Evolutionary conservation across 2,797 vertebrate genomes (phyloP).

Genomic region (Chelon labrosus): DNA sequence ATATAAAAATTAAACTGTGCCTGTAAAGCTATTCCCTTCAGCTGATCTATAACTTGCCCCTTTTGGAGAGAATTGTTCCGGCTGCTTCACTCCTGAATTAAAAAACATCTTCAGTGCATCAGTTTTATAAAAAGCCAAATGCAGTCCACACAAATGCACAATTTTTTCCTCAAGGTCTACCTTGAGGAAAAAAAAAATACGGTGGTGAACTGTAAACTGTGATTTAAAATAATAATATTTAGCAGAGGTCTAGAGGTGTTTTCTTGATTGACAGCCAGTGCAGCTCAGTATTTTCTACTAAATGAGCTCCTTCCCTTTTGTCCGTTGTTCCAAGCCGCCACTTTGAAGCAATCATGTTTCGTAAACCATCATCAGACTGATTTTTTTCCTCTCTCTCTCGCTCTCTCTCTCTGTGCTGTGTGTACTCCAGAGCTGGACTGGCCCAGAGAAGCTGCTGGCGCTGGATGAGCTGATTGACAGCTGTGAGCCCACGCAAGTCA

Average conservation of each 20-base stretch:
- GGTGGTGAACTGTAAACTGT: neutral
- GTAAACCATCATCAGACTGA: conserved; percentile 3
- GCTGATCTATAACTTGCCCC: neutral
- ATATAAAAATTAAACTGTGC: neutral
- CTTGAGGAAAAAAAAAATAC: conserved; percentile 9
- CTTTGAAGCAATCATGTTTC: conserved; percentile 13
- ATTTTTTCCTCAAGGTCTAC: too few species aligned
- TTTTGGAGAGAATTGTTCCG: neutral
- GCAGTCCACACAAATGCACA: too few species aligned
- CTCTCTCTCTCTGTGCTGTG: conserved; percentile 41
- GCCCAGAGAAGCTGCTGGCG: conserved; percentile 98
- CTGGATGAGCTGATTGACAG: conserved; percentile 99
- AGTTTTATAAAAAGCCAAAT: too few species aligned
- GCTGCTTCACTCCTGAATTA: too few species aligned
- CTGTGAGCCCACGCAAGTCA: conserved; percentile 99
- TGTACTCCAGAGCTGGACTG: conserved; percentile 95
- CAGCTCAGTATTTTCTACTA: conserved; percentile 13
- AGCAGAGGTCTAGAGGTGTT: conserved; percentile 6
- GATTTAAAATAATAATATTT: conserved; percentile 21
- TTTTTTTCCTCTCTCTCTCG: too few species aligned
- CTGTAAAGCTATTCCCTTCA: neutral
- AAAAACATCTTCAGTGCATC: too few species aligned
- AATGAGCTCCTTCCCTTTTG: conserved; percentile 14
- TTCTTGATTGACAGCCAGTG: conserved; percentile 7
- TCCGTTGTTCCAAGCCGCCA: conserved; percentile 2